Evolutionary conservation across 2,888 invertebrate genomes (phyloP).

Genomic region (Hesperia comma): DNA sequence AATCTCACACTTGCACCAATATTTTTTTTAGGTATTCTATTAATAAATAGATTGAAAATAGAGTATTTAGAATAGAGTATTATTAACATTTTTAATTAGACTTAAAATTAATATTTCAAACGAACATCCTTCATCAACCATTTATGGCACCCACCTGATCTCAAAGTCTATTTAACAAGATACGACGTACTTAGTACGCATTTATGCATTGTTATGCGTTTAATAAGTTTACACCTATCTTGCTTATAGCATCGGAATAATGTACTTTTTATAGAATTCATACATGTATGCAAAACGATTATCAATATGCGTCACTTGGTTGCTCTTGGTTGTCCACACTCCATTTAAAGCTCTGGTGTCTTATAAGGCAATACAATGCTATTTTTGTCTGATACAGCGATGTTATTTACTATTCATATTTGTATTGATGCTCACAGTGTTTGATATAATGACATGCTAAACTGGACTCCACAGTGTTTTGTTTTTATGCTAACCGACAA

Average conservation of each 20-base stretch:
- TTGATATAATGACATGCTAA: neutral
- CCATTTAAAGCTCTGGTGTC: slow-evolving; percentile 23
- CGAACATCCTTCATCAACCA: no score
- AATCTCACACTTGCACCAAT: no score
- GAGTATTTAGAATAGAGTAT: no score
- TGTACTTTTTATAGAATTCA: slow-evolving; percentile 27
- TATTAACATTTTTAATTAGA: no score
- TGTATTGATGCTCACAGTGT: slow-evolving; percentile 1
- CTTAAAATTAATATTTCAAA: no score
- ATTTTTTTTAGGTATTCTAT: no score
- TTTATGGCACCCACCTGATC: neutral
- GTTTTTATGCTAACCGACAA: no score
- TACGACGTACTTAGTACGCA: neutral
- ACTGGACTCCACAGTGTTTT: neutral
- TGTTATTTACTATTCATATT: slow-evolving; percentile 26
- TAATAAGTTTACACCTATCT: slow-evolving; percentile 14
- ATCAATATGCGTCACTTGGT: slow-evolving; percentile 31
- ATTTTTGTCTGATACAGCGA: slow-evolving; percentile 22
- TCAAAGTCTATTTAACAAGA: no score
- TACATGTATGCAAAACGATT: slow-evolving; percentile 33
- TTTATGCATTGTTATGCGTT: slow-evolving; percentile 12
- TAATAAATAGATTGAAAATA: no score
- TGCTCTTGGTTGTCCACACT: slow-evolving; percentile 33
- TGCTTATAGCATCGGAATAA: slow-evolving; percentile 11
- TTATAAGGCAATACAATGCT: slow-evolving; percentile 25